Evolutionary conservation across 2,797 vertebrate species (phyloP).

Genomic region (Brachyalestes nurse): DNA sequence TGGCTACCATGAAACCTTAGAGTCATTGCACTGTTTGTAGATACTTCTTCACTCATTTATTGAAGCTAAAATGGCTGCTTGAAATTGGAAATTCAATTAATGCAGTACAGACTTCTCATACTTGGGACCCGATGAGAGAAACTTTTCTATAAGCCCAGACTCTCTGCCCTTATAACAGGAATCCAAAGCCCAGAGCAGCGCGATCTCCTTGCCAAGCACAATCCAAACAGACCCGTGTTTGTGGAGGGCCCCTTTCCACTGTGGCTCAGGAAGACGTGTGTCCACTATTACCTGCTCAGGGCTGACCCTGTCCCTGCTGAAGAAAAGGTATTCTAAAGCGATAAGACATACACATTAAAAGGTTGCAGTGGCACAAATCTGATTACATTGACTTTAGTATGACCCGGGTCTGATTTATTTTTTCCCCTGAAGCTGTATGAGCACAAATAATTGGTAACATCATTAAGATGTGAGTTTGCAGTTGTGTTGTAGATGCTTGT

Average conservation of each 20-base stretch:
- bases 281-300: conserved; percentile 86
- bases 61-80: background rate
- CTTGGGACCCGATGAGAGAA: background rate
- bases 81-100: background rate
- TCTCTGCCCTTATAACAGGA: conserved; percentile 68
- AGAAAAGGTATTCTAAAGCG: conserved; percentile 70
- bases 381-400: no score
- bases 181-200: conserved; percentile 86
- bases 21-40: no score
- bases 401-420: no score
- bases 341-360: background rate
- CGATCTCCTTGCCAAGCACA: conserved; percentile 78
- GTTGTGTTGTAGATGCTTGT: no score
- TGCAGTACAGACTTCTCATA: background rate
- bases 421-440: no score
- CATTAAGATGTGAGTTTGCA: no score
- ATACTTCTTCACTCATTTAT: background rate
- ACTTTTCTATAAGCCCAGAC: background rate
- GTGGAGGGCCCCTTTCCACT: conserved; percentile 90
- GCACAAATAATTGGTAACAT: no score
- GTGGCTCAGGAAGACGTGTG: conserved; percentile 85
- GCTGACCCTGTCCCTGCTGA: conserved; percentile 79
- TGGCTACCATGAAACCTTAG: background rate
- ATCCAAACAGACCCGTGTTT: conserved; percentile 78
- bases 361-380: no score